Conservation (phyloP, 2,797 vertebrate genomes). For the Hoplostethus atlanticus region DNA sequence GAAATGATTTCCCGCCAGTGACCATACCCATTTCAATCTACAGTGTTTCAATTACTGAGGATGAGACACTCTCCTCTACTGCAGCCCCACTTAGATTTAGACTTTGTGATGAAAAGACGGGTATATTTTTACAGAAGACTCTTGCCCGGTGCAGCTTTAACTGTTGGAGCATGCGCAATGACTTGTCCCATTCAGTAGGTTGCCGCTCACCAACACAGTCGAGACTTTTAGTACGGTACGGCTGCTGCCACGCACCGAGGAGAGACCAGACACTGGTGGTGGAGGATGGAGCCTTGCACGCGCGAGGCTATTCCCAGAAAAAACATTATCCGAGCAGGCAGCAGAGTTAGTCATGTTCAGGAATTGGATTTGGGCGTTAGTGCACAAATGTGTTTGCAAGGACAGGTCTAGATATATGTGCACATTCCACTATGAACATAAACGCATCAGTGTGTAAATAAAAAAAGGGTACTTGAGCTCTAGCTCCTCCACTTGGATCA, state of each 20-base stretch:
- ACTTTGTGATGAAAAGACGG: conserved; percentile 1
- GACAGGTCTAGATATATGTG: too few species aligned
- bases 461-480: background rate
- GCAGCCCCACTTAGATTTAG: background rate
- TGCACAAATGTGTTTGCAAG: too few species aligned
- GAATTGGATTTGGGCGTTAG: too few species aligned
- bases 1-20: background rate
- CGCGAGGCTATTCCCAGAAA: background rate
- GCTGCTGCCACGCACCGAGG: conserved; percentile 48
- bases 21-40: background rate
- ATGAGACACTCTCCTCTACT: background rate
- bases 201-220: conserved; percentile 48
- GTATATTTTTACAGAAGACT: background rate
- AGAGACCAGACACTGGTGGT: conserved; percentile 38
- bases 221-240: conserved; percentile 29
- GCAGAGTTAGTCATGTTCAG: background rate
- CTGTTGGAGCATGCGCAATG: conserved; percentile 34
- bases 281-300: conserved; percentile 16
- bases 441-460: too few species aligned
- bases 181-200: conserved; percentile 11
- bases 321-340: background rate
- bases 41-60: too few species aligned
- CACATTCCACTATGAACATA: too few species aligned
- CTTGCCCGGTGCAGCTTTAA: conserved; percentile 11
- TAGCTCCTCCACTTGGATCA: too few species aligned